Evolutionary conservation across 1,140 invertebrate genomes (phyloP).

Genomic region (Episyrphus balteatus): DNA sequence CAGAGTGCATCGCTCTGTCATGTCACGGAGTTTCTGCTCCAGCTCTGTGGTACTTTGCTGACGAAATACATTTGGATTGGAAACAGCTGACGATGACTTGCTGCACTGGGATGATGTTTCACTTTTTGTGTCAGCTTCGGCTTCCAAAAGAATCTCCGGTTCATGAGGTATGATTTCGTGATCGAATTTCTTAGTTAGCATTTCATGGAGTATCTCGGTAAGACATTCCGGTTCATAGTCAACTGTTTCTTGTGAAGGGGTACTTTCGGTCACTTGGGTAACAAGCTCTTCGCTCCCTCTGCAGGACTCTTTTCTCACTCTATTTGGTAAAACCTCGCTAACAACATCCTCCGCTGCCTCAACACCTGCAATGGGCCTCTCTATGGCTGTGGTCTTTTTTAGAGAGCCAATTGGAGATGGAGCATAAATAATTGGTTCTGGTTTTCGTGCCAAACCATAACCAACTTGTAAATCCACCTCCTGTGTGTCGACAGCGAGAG

Average conservation of each 20-base stretch:
- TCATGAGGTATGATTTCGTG: not conserved
- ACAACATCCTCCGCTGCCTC: constrained; percentile 24
- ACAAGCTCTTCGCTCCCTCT: too few relatives aligned
- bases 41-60: constrained; percentile 13
- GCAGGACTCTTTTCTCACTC: constrained; percentile 10
- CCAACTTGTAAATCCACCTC: constrained; percentile 48
- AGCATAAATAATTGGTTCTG: constrained; percentile 40
- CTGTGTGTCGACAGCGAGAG: constrained; percentile 67
- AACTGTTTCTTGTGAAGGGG: constrained; percentile 19
- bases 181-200: constrained; percentile 2
- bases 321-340: constrained; percentile 9
- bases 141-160: not conserved
- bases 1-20: constrained; percentile 23
- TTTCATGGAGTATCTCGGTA: constrained; percentile 19
- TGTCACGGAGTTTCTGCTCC: constrained; percentile 17
- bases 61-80: constrained; percentile 9
- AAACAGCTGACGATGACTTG: constrained; percentile 22
- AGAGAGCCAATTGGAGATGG: constrained; percentile 27
- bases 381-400: constrained; percentile 9
- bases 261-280: not conserved
- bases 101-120: constrained; percentile 33
- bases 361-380: constrained; percentile 20
- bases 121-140: constrained; percentile 25
- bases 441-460: constrained; percentile 9
- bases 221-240: constrained; percentile 28